Base-by-base conservation (phyloP, 2,113 vertebrate species). In the Lamprotornis superbus region DNA sequence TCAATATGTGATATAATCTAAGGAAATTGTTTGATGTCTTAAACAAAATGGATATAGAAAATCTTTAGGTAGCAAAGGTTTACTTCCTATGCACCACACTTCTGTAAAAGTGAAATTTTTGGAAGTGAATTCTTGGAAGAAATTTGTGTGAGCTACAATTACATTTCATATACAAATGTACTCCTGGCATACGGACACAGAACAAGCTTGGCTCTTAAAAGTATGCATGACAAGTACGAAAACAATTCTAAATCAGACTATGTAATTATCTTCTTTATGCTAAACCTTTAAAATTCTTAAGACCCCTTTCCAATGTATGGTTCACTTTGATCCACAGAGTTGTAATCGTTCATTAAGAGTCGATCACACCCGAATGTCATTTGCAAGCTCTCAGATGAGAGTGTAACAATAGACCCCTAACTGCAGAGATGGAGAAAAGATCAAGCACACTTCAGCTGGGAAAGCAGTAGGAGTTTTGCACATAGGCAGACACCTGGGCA, bases 311-410 rank as follows among this genome's bases (percentile, higher is more conserved):
- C 61, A 28, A 88, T 61, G 39, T 93, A 93, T 81, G 75, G 94
- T 76, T 97, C 55, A 47, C 96, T 98, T 97, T 98, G 96, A 97
- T 98, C 91, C 95, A 89, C 46, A 65, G 77, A 70, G 83, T 76
- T 97, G 90, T 91, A 97, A 96, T 97, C 93, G 97, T 95, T 96
- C 79, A 95, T 93, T 96, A 97, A 87, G 97, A 97, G 91, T 90
- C 6, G 56, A 90, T 97, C 97, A 95, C 97, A 97, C 93, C 92
- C 60, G 94, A 97, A 95, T 87, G 93, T 94, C 97, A 97, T 96
- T 97, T 95, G 74, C 84, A 84, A 95, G 96, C 96, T 96, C 95
- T 96, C 95, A 97, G 90, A 94, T 87, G 68, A 93, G 90, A 95
- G 92, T 67, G 79, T 79, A 95, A 97, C 96, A 97, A 97, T 68